Conservation (phyloP, 2,888 invertebrate genomes). For the Marronus borbonicus region DNA sequence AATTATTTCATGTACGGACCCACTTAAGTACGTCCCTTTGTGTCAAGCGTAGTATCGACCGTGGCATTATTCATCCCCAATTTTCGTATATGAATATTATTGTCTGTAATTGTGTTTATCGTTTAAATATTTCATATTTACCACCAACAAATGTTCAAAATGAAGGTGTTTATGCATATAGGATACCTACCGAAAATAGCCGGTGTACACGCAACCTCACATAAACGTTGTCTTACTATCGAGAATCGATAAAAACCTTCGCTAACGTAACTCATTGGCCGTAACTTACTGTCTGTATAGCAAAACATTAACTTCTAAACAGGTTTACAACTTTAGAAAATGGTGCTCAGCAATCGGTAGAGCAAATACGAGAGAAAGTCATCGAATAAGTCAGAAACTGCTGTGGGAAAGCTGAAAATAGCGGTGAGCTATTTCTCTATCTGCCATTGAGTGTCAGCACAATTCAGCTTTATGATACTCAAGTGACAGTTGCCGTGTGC, state of each 20-base stretch:
- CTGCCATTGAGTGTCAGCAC: too few relatives aligned
- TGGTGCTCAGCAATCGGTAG: neutral
- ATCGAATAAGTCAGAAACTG: too few relatives aligned
- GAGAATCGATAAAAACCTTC: neutral
- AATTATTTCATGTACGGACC: neutral
- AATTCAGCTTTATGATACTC: too few relatives aligned
- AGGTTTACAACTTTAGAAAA: too few relatives aligned
- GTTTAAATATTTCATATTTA: neutral
- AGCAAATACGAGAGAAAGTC: neutral
- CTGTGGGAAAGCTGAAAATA: too few relatives aligned
- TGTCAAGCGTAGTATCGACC: neutral
- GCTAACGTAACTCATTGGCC: neutral
- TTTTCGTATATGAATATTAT: neutral
- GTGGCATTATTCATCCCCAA: neutral
- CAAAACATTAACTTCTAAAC: neutral
- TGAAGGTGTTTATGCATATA: constrained; percentile 2
- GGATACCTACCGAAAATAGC: neutral
- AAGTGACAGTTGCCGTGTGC: too few relatives aligned
- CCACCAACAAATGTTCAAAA: constrained; percentile 4
- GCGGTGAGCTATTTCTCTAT: too few relatives aligned
- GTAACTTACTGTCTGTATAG: neutral
- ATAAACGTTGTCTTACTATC: neutral
- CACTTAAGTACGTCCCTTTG: neutral
- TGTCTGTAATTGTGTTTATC: neutral
- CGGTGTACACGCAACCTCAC: neutral